These are phyloP conservation scores for Hystrix brachyura DNA, from an alignment of 2,113 vertebrate genomes.

Conservation along the genomic window DNA sequence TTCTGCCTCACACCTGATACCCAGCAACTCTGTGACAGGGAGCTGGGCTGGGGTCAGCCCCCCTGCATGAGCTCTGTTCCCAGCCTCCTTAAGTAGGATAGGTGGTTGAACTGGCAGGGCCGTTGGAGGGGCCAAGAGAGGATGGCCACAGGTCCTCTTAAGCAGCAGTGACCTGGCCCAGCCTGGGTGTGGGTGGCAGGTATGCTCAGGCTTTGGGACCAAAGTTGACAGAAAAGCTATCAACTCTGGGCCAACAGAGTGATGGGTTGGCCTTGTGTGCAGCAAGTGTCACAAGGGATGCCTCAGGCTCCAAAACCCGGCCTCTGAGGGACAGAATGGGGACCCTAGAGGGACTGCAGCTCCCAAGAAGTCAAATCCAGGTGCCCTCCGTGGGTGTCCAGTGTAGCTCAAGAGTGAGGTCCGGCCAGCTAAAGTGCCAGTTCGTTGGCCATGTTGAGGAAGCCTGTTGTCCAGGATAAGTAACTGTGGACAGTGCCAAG, in stretches of 20 bases:
- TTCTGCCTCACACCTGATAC: not conserved
- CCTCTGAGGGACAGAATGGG: not conserved
- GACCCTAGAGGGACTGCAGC: not conserved
- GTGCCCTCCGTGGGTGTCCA: not conserved
- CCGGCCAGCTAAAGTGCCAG: accelerated
- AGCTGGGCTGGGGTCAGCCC: not conserved
- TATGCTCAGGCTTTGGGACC: not conserved
- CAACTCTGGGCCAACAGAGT: not conserved
- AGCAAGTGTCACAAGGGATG: not conserved
- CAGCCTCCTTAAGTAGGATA: too few relatives aligned
- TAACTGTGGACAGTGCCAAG: not conserved
- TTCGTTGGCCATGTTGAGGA: not conserved
- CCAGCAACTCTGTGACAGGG: too few relatives aligned
- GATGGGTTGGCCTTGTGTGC: not conserved
- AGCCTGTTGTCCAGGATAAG: not conserved
- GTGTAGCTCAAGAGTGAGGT: not conserved
- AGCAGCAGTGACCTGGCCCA: too few relatives aligned
- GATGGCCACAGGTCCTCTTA: not conserved
- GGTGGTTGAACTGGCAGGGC: accelerated
- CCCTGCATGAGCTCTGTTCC: not conserved
- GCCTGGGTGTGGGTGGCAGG: not conserved
- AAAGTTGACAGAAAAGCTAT: not conserved
- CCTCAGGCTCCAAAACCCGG: not conserved
- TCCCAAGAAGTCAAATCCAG: not conserved
- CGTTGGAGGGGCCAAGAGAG: not conserved